Conservation (phyloP, 1,140 invertebrate genomes). For the Wasmannia auropunctata region DNA sequence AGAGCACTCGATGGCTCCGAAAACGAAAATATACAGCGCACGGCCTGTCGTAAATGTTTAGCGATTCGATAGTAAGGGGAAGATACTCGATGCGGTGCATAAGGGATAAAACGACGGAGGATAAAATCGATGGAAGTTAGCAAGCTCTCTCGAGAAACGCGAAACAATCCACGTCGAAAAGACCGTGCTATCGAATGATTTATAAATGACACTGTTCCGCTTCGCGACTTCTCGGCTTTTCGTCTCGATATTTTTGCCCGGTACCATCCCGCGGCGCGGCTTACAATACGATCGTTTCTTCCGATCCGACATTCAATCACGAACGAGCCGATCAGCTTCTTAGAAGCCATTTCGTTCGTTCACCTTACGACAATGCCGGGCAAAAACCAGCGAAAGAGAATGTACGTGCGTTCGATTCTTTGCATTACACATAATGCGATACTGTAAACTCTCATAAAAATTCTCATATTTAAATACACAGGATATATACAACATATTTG, state of each 20-base stretch:
- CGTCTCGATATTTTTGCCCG: conserved; percentile 27
- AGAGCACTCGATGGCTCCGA: neutral
- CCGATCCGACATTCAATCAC: conserved; percentile 48
- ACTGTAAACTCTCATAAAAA: neutral
- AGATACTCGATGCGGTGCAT: neutral
- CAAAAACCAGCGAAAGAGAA: conserved; percentile 22
- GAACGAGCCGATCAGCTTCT: conserved; percentile 32
- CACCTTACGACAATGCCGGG: conserved; percentile 21
- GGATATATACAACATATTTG: neutral
- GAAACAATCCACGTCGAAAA: conserved; percentile 14
- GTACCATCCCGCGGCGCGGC: neutral
- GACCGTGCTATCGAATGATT: conserved; percentile 18
- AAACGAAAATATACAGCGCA: conserved; percentile 25
- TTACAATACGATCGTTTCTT: conserved; percentile 26
- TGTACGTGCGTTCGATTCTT: neutral
- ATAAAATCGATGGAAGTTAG: conserved; percentile 1
- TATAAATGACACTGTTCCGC: conserved; percentile 47
- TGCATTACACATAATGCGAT: neutral
- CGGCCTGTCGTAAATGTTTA: neutral
- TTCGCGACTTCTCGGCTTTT: conserved; percentile 32
- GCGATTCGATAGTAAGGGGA: neutral
- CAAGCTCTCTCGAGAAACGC: neutral
- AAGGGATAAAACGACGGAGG: neutral
- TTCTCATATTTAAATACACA: neutral
- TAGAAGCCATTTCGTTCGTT: conserved; percentile 35